Evolutionary conservation across 2,888 invertebrate genomes (phyloP).

Genomic region (Cremastinae sp.): DNA sequence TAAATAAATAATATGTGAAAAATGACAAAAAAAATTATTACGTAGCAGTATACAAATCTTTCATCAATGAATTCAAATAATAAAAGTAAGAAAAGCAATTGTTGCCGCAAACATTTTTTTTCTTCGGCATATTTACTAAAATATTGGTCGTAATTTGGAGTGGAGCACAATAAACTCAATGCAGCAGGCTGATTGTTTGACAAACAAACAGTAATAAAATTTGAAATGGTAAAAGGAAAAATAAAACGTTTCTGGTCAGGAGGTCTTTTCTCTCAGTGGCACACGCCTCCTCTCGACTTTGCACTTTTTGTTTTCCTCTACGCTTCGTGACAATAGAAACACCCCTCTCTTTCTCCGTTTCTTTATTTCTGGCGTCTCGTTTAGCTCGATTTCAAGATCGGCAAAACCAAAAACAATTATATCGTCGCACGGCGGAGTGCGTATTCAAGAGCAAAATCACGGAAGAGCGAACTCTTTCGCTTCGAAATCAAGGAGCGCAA

Average conservation of each 20-base stretch:
- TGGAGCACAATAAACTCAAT: constrained; percentile 34
- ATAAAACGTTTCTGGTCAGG: constrained; percentile 46
- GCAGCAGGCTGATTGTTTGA: constrained; percentile 67
- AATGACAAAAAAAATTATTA: no score
- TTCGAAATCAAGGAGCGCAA: neutral
- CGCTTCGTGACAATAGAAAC: constrained; percentile 39
- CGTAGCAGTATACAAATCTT: no score
- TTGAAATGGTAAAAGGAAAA: neutral
- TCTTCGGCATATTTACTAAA: constrained; percentile 15
- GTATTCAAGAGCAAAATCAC: constrained; percentile 67
- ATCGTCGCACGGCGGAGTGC: constrained; percentile 74
- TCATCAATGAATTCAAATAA: no score
- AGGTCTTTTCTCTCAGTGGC: constrained; percentile 64
- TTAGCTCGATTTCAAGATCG: constrained; percentile 51
- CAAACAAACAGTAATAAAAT: constrained; percentile 67
- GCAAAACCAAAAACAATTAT: constrained; percentile 67
- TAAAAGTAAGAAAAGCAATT: no score
- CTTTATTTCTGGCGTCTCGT: constrained; percentile 39
- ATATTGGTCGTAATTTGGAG: constrained; percentile 17
- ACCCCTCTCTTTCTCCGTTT: constrained; percentile 26
- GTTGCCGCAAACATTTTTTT: no score
- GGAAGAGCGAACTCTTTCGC: constrained; percentile 64
- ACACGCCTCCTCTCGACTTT: constrained; percentile 63
- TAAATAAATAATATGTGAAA: no score
- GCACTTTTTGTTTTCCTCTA: constrained; percentile 4